Percentiles rank a stretch among this genome's conserved stretches.
phyloP scores from a whole-genome alignment of 2,797 vertebrate genomes.

The Enteromius afrohamiltoni region DNA sequence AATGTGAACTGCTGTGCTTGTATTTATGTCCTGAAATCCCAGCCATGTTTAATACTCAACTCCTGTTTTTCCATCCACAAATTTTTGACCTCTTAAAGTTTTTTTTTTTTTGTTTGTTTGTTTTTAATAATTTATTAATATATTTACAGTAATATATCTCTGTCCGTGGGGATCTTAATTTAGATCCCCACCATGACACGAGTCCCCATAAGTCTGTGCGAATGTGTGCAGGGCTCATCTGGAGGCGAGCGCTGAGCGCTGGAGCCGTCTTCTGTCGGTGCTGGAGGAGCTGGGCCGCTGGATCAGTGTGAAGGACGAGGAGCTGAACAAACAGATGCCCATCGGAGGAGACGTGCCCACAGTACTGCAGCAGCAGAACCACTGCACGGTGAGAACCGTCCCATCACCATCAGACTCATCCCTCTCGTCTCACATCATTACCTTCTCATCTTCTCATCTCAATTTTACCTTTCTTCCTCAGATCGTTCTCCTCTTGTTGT shows the following conservation, averaged over 20 bases:
- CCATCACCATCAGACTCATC: background rate
- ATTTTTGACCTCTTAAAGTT: background rate
- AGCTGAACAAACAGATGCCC: constrained; percentile 95
- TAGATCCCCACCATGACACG: too few species aligned
- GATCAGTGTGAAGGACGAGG: constrained; percentile 92
- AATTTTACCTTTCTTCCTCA: too few species aligned
- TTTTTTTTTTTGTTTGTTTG: background rate
- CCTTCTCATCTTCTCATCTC: background rate
- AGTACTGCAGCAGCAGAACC: constrained; percentile 90
- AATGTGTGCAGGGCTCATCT: constrained; percentile 84
- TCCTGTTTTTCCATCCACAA: background rate
- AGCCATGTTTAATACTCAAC: background rate
- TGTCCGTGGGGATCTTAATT: too few species aligned
- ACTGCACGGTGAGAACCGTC: constrained; percentile 77
- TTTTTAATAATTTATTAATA: too few species aligned
- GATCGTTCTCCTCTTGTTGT: too few species aligned
- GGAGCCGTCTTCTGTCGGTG: constrained; percentile 87
- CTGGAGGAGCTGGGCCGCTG: constrained; percentile 94
- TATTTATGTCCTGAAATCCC: background rate
- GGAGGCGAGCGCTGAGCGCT: constrained; percentile 94
- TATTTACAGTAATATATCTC: too few species aligned
- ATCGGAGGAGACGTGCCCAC: constrained; percentile 93
- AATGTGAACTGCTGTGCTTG: background rate
- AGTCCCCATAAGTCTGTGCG: background rate
- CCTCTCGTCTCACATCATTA: background rate